Evolutionary conservation across 2,113 vertebrate genomes (phyloP).

Genomic region (Eolophus roseicapilla): DNA sequence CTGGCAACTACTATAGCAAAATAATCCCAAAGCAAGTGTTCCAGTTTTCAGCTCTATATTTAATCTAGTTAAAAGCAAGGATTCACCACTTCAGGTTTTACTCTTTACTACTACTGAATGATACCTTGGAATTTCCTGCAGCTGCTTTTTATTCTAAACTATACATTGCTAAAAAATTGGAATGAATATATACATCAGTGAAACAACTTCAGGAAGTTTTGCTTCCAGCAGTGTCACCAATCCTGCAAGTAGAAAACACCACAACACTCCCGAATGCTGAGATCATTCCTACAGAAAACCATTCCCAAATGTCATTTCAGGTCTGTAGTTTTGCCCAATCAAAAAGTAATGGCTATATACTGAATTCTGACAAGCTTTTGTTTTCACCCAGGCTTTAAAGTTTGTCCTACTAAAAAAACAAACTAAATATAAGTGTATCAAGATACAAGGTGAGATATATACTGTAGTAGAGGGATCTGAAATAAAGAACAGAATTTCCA

Average conservation of each 20-base stretch:
- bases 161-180: not conserved
- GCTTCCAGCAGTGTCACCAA: not conserved
- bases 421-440: not conserved
- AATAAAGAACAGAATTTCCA: not conserved
- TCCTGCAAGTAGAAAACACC: constrained; percentile 4
- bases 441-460: not conserved
- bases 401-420: not conserved
- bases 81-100: not conserved
- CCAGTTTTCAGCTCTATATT: not conserved
- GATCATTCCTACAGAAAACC: not conserved
- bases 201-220: not conserved
- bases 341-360: not conserved
- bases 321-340: not conserved
- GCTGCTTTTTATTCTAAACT: not conserved
- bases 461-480: not conserved
- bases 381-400: not conserved
- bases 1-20: not conserved
- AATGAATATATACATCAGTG: not conserved
- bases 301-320: not conserved
- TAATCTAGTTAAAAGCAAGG: not conserved
- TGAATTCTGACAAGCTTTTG: not conserved
- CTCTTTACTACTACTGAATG: not conserved
- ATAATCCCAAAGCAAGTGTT: not conserved
- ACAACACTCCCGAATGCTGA: not conserved
- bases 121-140: not conserved